Percentiles rank a stretch among this genome's conserved stretches.
phyloP scores from a whole-genome alignment of 2,888 invertebrate species.

The Trimorus sp. region DNA sequence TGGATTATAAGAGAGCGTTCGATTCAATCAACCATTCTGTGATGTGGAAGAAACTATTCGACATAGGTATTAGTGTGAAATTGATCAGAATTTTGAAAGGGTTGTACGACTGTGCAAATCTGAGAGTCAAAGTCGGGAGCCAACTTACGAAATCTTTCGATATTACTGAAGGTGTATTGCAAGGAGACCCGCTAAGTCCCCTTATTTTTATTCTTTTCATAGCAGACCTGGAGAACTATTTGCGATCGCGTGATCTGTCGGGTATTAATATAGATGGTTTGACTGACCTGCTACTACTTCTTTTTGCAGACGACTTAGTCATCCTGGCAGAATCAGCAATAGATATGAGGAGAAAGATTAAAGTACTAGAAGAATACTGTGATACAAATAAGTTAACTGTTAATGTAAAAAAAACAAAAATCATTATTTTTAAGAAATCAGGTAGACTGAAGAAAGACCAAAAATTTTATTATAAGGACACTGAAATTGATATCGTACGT shows the following conservation, averaged over 20 bases:
- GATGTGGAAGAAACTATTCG: background rate
- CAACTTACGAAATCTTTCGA: background rate
- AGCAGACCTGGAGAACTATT: too few species aligned
- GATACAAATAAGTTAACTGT: too few species aligned
- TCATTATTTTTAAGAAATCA: background rate
- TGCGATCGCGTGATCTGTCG: too few species aligned
- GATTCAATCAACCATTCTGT: background rate
- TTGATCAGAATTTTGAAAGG: background rate
- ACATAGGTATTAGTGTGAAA: background rate
- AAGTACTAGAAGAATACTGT: too few species aligned
- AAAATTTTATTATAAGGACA: too few species aligned
- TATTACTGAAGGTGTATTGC: background rate
- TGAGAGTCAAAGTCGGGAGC: background rate
- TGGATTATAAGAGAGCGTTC: slow-evolving; percentile 3
- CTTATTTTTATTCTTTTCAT: too few species aligned
- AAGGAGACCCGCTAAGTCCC: too few species aligned
- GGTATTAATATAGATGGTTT: background rate
- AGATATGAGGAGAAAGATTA: background rate
- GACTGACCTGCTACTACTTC: background rate
- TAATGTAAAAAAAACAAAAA: background rate
- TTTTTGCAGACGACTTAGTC: slow-evolving; percentile 10
- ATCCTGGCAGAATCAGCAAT: background rate
- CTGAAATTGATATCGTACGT: too few species aligned
- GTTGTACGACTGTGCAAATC: background rate
- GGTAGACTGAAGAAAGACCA: too few species aligned